phyloP scores from a whole-genome alignment of 2,113 vertebrate genomes.

The Alosa alosa region DNA sequence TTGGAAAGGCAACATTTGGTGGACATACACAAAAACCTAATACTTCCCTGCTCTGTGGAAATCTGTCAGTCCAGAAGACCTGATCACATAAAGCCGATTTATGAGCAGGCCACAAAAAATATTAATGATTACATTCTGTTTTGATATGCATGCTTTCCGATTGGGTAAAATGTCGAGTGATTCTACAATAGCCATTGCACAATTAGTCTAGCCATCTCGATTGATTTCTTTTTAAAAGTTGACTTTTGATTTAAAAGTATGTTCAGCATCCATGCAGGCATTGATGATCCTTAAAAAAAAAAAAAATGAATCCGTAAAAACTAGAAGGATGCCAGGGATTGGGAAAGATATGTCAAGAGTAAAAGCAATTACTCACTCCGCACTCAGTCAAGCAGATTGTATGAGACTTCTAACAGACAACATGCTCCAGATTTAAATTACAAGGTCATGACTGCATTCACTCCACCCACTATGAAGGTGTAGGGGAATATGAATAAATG shows the following conservation, averaged over 20 bases:
- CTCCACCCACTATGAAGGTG: too few species aligned
- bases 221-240: too few species aligned
- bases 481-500: too few species aligned
- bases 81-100: slow-evolving; percentile 45
- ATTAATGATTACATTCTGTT: not conserved
- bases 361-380: not conserved
- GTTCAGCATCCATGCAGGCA: slow-evolving; percentile 1
- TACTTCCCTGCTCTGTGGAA: not conserved
- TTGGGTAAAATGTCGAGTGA: too few species aligned
- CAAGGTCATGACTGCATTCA: too few species aligned
- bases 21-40: not conserved
- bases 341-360: not conserved
- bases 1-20: slow-evolving; percentile 40
- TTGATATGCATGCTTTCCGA: too few species aligned
- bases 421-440: too few species aligned
- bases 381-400: slow-evolving; percentile 22
- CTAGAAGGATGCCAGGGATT: not conserved
- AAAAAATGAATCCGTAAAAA: slow-evolving; percentile 14
- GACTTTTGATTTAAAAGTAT: too few species aligned
- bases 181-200: too few species aligned
- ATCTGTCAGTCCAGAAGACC: slow-evolving; percentile 26
- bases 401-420: too few species aligned
- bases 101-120: slow-evolving; percentile 13
- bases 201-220: too few species aligned
- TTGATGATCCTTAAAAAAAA: slow-evolving; percentile 35